phyloP scores from a whole-genome alignment of 2,888 invertebrate genomes.

The Synergus laeviventris region DNA sequence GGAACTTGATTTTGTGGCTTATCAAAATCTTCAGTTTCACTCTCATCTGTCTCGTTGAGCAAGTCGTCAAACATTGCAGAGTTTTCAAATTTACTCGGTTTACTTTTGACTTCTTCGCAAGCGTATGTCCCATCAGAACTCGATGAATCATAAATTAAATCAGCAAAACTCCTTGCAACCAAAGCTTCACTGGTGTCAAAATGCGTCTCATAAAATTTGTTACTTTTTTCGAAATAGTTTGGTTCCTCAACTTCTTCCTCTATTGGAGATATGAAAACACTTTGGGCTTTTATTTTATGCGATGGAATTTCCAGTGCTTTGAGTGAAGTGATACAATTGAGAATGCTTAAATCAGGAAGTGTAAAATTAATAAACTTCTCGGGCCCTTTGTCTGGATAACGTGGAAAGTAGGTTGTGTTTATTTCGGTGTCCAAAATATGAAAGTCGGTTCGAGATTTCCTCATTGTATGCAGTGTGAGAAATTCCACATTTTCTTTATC shows the following conservation, averaged over 20 bases:
- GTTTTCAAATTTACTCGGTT: conserved; percentile 29
- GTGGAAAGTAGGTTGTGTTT: conserved; percentile 55
- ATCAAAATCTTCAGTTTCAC: background rate
- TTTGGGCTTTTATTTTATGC: background rate
- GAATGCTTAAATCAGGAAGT: conserved; percentile 57
- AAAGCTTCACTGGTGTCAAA: conserved; percentile 14
- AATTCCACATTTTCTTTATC: conserved; percentile 69
- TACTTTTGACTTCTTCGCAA: background rate
- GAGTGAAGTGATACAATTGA: conserved; percentile 57
- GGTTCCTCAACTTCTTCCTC: background rate
- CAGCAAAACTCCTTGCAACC: conserved; percentile 44
- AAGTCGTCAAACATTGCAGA: conserved; percentile 54
- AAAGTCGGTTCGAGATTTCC: conserved; percentile 60
- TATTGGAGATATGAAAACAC: background rate
- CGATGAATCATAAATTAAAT: conserved; percentile 45
- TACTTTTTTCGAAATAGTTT: conserved; percentile 8
- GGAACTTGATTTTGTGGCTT: background rate
- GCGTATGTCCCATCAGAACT: conserved; percentile 29
- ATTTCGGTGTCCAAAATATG: conserved; percentile 43
- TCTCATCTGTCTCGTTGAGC: conserved; percentile 51
- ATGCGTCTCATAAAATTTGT: background rate
- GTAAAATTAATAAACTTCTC: conserved; percentile 57
- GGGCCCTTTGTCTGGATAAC: conserved; percentile 42
- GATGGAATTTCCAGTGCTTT: background rate
- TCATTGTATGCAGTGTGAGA: conserved; percentile 67